Evolutionary conservation across 2,797 vertebrate species (phyloP).

Genomic region (Acipenser transmontanus): DNA sequence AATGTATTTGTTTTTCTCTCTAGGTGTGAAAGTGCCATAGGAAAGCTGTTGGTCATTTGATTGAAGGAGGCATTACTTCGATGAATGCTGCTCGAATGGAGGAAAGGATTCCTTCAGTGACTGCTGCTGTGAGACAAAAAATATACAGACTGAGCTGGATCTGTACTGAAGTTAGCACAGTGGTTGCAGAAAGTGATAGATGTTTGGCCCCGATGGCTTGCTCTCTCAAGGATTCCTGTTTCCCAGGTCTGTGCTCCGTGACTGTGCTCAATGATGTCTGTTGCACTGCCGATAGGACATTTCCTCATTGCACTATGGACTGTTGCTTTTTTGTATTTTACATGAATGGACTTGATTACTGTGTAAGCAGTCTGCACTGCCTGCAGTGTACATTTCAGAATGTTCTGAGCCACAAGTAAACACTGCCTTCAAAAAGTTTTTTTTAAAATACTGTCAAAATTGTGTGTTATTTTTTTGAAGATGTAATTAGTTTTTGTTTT

Average conservation of each 20-base stretch:
- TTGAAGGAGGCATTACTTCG: constrained; percentile 58
- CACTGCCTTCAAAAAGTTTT: constrained; percentile 80
- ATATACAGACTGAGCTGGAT: constrained; percentile 86
- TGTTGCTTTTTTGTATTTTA: constrained; percentile 69
- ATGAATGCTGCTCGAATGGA: constrained; percentile 69
- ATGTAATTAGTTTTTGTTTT: constrained; percentile 88
- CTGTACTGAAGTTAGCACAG: constrained; percentile 83
- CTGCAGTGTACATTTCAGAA: constrained; percentile 65
- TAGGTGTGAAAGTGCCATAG: constrained; percentile 52
- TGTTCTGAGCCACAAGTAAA: constrained; percentile 78
- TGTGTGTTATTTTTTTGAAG: constrained; percentile 78
- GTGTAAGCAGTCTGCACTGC: constrained; percentile 68
- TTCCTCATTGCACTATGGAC: constrained; percentile 98
- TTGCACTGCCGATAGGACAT: constrained; percentile 74
- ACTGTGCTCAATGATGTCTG: constrained; percentile 67
- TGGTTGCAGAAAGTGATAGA: constrained; percentile 78
- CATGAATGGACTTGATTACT: constrained; percentile 65
- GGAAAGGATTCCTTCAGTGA: constrained; percentile 50
- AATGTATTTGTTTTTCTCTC: constrained; percentile 7
- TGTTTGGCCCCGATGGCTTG: constrained; percentile 78
- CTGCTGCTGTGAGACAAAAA: constrained; percentile 61
- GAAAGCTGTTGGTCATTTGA: constrained; percentile 35
- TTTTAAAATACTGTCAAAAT: constrained; percentile 60
- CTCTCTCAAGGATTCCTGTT: constrained; percentile 32
- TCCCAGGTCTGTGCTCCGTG: constrained; percentile 50